Evolutionary conservation across 2,797 vertebrate species (phyloP).

Genomic region (Anabacerthia variegaticeps): DNA sequence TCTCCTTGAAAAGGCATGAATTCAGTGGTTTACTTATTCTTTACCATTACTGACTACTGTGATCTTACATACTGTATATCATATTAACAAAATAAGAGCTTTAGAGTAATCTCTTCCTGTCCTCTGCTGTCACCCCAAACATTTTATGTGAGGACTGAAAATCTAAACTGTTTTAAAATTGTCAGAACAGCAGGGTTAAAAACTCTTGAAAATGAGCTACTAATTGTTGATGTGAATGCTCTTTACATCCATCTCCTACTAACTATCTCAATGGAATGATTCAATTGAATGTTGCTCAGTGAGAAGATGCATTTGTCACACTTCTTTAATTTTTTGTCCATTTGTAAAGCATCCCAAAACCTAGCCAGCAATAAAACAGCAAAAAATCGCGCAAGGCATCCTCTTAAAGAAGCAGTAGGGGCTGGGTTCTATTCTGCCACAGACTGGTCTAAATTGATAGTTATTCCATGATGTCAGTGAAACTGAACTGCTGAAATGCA

Average conservation of each 20-base stretch:
- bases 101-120: background rate
- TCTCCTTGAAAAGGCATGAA: background rate
- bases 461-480: constrained; percentile 48
- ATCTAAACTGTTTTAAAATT: constrained; percentile 1
- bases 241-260: constrained; percentile 55
- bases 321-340: constrained; percentile 60
- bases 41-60: background rate
- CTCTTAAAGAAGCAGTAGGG: constrained; percentile 17
- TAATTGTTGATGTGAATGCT: constrained; percentile 56
- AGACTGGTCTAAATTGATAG: constrained; percentile 14
- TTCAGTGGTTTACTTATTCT: background rate
- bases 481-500: constrained; percentile 9
- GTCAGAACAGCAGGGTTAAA: background rate
- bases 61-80: background rate
- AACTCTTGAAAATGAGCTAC: constrained; percentile 3
- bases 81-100: background rate
- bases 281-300: constrained; percentile 6
- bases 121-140: background rate
- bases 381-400: constrained; percentile 8
- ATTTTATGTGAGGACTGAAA: background rate
- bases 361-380: constrained; percentile 16
- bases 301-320: constrained; percentile 62
- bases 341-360: constrained; percentile 52
- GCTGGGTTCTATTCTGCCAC: constrained; percentile 13
- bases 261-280: constrained; percentile 59